Evolutionary conservation across 2,797 vertebrate species (phyloP).

Genomic region (Gallirallus australis): DNA sequence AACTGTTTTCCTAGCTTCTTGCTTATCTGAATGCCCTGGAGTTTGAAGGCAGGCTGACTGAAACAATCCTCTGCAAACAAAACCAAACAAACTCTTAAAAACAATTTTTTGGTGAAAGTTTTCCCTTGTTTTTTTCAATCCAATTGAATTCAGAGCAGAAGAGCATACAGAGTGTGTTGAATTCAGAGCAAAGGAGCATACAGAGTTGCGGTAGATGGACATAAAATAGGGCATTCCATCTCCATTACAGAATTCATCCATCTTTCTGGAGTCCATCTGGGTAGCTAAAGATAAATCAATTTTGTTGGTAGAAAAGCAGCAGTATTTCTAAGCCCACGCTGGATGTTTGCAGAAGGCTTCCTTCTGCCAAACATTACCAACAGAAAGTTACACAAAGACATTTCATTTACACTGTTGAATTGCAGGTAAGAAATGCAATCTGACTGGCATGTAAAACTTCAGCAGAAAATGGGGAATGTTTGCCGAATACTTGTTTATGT

Average conservation of each 20-base stretch:
- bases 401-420: constrained; percentile 2
- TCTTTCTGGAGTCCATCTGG: constrained; percentile 11
- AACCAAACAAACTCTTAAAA: neutral
- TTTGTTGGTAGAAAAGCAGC: constrained; percentile 30
- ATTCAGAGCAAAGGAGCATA: neutral
- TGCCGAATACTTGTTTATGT: neutral
- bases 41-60: neutral
- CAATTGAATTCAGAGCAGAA: neutral
- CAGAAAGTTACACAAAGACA: neutral
- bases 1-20: neutral
- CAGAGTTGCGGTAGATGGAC: neutral
- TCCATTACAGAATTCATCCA: constrained; percentile 5
- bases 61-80: neutral
- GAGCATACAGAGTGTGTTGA: neutral
- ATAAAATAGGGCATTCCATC: constrained; percentile 3
- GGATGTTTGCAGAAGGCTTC: constrained; percentile 21
- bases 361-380: neutral
- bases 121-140: neutral
- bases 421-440: neutral
- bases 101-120: rapidly evolving
- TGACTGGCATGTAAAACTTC: constrained; percentile 8
- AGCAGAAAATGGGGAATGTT: neutral
- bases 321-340: neutral
- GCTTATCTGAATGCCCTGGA: neutral
- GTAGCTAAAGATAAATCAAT: constrained; percentile 23